phyloP scores from a whole-genome alignment of 2,797 vertebrate genomes.

The Spea hammondii region DNA sequence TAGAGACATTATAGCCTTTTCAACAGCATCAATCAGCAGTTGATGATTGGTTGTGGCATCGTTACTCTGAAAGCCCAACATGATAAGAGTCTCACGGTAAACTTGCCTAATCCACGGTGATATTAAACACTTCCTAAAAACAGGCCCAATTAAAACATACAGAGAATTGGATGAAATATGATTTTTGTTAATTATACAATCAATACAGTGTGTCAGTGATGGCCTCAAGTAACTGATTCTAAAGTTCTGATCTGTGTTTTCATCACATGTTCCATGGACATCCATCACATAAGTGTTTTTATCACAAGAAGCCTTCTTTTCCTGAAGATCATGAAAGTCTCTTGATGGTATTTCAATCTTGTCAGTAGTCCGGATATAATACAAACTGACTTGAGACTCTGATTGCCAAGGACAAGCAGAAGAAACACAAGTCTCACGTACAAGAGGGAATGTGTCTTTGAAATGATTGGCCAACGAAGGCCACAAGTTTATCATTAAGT shows the following conservation, averaged over 20 bases:
- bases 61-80: conserved; percentile 61
- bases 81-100: conserved; percentile 48
- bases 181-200: too few species aligned
- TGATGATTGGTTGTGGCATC: conserved; percentile 47
- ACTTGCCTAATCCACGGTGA: conserved; percentile 69
- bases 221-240: too few species aligned
- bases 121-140: too few species aligned
- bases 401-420: conserved; percentile 43
- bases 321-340: neutral
- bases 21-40: conserved; percentile 66
- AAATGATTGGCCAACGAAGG: conserved; percentile 66
- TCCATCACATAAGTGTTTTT: too few species aligned
- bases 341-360: too few species aligned
- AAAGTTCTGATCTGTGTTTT: too few species aligned
- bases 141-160: too few species aligned
- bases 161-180: too few species aligned
- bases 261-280: too few species aligned
- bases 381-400: neutral
- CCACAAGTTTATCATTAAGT: conserved; percentile 77
- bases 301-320: neutral
- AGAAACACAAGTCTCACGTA: conserved; percentile 56
- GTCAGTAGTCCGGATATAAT: neutral
- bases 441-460: conserved; percentile 74
- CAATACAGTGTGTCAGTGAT: too few species aligned
- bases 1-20: conserved; percentile 59